Evolutionary conservation across 2,797 vertebrate genomes (phyloP), one percentile per base, ranked within the genome.

Genomic region (Melanotaenia trifasciata): DNA sequence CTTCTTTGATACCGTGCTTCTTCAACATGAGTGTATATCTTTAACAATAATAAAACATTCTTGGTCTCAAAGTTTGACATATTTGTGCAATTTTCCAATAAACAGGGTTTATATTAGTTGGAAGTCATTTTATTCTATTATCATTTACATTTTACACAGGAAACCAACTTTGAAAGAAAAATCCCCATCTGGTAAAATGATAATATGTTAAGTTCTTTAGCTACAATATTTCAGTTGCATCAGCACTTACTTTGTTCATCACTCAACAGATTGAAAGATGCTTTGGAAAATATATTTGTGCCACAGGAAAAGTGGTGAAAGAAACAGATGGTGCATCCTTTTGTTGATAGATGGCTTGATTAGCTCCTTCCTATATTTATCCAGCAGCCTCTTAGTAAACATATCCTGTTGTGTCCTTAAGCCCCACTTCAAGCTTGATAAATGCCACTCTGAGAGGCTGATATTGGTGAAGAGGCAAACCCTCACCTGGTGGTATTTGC

Each of bases 401-500:
- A 85, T 24, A 73, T 82, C 50, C 64, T 43, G 3, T 50, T 58
- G 71, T 74, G 66, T 86, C 74, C 76, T 72, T 85, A 87, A 87
- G 84, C 81, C 81, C 77, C 69, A 74, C 65, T 74, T 78, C 67
- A 80, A 64, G 77, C 86, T 83, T 64, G 70, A 87, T 87, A 91
- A 92, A 92, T 92, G 89, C 83, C 92, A 90, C 58, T 67, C 75
- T 81, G 75, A 65, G 68, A 56, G 66, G 72, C 67, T 64, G 65
- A 80, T 86, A 74, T 87, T 76, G 84, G 84, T 68, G 73, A 65
- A 68, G 62, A 71, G 63, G 81, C 85, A 78, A 90, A 89, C 83
- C 66, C 80, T 86, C 86, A 92, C 87, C 81, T 88, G 69, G 60
- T 90, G 89, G 47, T 87, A 91, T 93, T 92, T 92, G 76, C 87